These are phyloP conservation scores for Proterorhinus semilunaris DNA, from an alignment of 2,113 vertebrate species.

Conservation along the genomic window DNA sequence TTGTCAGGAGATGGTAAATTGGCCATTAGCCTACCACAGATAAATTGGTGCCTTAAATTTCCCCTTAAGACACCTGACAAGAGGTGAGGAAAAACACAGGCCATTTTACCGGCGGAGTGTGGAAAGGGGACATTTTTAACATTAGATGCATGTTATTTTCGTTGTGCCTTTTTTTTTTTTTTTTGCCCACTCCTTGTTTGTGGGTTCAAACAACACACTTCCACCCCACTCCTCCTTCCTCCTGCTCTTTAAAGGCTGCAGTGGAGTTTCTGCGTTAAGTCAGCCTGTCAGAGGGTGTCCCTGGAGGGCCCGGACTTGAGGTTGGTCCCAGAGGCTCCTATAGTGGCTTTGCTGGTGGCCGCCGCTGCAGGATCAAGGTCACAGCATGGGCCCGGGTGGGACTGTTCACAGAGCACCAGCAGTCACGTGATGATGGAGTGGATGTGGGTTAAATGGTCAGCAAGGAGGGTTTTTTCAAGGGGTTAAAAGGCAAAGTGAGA, in stretches of 20 bases:
- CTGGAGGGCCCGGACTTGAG: slow-evolving; percentile 80
- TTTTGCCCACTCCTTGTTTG: slow-evolving; percentile 21
- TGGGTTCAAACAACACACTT: slow-evolving; percentile 14
- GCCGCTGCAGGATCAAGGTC: slow-evolving; percentile 53
- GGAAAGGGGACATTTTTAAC: background rate
- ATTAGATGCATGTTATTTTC: background rate
- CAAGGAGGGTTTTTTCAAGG: background rate
- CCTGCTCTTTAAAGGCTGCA: slow-evolving; percentile 57
- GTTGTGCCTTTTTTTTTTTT: background rate
- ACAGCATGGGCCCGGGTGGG: slow-evolving; percentile 34
- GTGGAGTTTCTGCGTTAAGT: slow-evolving; percentile 80
- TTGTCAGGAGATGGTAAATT: slow-evolving; percentile 63
- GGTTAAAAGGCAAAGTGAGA: background rate
- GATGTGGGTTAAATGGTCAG: slow-evolving; percentile 20
- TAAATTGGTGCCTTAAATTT: slow-evolving; percentile 58
- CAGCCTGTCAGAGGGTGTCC: slow-evolving; percentile 85
- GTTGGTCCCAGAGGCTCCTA: slow-evolving; percentile 76
- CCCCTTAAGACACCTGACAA: slow-evolving; percentile 40
- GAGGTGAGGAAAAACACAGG: slow-evolving; percentile 14
- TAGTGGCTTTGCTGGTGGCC: slow-evolving; percentile 53
- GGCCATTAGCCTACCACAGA: slow-evolving; percentile 51
- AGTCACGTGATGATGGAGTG: slow-evolving; percentile 19
- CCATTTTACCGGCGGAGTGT: slow-evolving; percentile 2
- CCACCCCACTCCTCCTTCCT: slow-evolving; percentile 20
- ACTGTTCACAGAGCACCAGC: slow-evolving; percentile 41